These are phyloP conservation scores for Tapirus indicus DNA, from an alignment of 2,797 vertebrate genomes.

Conservation along the genomic window DNA sequence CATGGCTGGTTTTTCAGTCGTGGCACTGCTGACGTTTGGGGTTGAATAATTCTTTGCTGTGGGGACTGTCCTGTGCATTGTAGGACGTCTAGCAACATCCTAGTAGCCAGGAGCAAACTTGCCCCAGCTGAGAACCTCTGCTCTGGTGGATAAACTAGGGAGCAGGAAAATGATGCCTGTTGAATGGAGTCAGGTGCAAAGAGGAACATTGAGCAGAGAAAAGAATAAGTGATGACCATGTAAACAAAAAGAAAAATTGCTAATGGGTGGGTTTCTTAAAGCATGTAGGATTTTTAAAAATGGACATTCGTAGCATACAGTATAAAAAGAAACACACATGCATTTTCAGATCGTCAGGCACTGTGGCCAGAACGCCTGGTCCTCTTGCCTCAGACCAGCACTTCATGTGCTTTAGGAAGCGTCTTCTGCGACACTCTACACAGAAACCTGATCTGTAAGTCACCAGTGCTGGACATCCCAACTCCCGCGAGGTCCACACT, in stretches of 20 bases:
- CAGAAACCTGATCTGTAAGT: not conserved
- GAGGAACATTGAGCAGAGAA: not conserved
- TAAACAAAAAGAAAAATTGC: not conserved
- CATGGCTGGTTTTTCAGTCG: not conserved
- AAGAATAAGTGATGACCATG: no score
- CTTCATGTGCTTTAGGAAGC: not conserved
- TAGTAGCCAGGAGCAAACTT: not conserved
- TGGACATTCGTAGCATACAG: not conserved
- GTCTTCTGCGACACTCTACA: not conserved
- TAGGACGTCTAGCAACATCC: not conserved
- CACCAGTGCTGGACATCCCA: not conserved
- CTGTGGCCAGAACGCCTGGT: not conserved
- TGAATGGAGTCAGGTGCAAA: not conserved
- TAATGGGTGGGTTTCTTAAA: not conserved
- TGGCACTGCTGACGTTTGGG: no score
- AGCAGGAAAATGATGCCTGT: not conserved
- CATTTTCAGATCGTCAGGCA: not conserved
- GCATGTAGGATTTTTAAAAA: not conserved
- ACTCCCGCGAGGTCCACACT: not conserved
- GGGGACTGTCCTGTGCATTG: not conserved
- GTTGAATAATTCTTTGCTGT: not conserved
- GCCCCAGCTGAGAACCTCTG: no score
- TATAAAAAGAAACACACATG: not conserved
- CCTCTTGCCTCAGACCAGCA: no score
- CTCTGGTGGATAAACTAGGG: not conserved